Percentiles rank a stretch among this genome's conserved stretches.
phyloP scores from a whole-genome alignment of 2,113 vertebrate species.

The Hassar affinis region DNA sequence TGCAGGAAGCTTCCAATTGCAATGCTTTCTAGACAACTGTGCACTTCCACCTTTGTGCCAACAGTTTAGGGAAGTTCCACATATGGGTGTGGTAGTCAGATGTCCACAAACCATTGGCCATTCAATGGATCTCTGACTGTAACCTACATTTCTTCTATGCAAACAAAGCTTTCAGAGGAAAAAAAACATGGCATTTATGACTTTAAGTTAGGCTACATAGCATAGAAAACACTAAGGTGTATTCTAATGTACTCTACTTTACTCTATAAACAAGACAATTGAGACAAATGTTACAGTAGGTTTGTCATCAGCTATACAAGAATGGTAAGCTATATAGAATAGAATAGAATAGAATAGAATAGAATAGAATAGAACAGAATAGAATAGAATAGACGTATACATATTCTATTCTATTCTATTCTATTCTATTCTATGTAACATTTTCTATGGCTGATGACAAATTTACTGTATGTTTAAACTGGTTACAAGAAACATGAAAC shows the following conservation, averaged over 20 bases:
- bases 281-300: no score
- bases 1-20: not conserved
- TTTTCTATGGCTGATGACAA: no score
- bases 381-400: no score
- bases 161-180: not conserved
- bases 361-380: no score
- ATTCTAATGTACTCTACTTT: no score
- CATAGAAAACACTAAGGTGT: no score
- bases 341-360: not conserved
- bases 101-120: not conserved
- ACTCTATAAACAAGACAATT: no score
- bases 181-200: not conserved
- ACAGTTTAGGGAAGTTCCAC: not conserved
- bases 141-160: not conserved
- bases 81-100: not conserved
- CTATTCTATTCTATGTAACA: no score
- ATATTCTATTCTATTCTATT: no score
- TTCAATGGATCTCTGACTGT: not conserved
- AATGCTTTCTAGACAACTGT: not conserved
- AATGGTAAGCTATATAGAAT: not conserved
- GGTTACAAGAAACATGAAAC: not conserved
- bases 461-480: not conserved
- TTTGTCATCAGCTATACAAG: no score
- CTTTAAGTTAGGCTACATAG: no score
- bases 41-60: not conserved